Evolutionary conservation across 2,113 vertebrate species (phyloP).

Genomic region (Megatriorchis doriae): DNA sequence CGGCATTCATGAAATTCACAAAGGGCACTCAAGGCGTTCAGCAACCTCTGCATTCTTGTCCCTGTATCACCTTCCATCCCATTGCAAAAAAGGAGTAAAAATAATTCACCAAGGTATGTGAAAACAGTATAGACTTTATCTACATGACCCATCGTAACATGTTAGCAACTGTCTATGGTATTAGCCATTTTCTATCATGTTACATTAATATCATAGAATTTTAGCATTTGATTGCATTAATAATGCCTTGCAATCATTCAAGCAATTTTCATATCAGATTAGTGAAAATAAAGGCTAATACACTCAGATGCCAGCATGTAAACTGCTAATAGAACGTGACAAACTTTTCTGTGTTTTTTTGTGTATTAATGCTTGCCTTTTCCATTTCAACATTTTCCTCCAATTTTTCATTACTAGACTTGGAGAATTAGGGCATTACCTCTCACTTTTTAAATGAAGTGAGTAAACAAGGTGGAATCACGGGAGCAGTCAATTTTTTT

Average conservation of each 20-base stretch:
- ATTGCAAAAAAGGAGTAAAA: not conserved
- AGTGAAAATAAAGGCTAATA: conserved; percentile 55
- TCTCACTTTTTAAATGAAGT: conserved; percentile 8
- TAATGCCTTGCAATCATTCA: conserved; percentile 49
- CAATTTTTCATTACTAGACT: not conserved
- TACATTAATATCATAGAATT: conserved; percentile 48
- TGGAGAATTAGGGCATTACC: not conserved
- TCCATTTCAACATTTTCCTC: not conserved
- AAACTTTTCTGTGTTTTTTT: conserved; percentile 32
- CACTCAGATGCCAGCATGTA: conserved; percentile 24
- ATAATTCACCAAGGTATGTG: not conserved
- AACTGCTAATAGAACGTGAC: conserved; percentile 25
- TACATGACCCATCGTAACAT: not conserved
- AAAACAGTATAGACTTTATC: not conserved
- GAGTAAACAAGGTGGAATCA: not conserved
- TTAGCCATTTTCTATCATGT: conserved; percentile 40
- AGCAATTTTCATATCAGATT: conserved; percentile 56
- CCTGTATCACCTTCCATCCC: not conserved
- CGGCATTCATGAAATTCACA: not conserved
- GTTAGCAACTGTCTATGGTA: conserved; percentile 30
- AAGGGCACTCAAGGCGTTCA: not conserved
- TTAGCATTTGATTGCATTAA: conserved; percentile 45
- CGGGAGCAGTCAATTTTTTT: not conserved
- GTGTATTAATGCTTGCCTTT: not conserved
- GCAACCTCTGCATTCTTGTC: not conserved